These are phyloP conservation scores for Drosophila hawaiiensis DNA, from an alignment of 2,888 invertebrate genomes.

Conservation along the genomic window DNA sequence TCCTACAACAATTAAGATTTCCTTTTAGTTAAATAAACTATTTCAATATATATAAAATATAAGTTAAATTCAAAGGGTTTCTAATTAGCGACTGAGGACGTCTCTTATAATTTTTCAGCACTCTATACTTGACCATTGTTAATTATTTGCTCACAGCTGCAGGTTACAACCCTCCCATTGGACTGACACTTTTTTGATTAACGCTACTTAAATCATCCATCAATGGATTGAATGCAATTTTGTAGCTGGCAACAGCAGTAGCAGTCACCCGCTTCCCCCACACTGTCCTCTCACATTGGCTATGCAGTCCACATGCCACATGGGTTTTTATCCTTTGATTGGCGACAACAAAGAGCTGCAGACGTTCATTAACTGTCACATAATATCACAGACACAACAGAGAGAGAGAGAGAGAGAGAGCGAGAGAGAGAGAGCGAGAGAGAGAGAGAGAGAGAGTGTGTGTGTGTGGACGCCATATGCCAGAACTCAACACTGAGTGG, in stretches of 20 bases:
- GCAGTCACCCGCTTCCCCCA: not conserved
- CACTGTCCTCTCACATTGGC: slow-evolving; percentile 39
- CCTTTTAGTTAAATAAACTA: not conserved
- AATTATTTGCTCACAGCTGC: not conserved
- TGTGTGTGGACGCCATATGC: slow-evolving; percentile 52
- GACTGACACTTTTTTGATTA: slow-evolving; percentile 2
- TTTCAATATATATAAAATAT: not conserved
- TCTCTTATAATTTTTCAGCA: not conserved
- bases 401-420: not conserved
- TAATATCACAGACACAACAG: slow-evolving; percentile 46
- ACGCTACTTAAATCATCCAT: slow-evolving; percentile 39
- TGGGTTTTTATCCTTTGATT: slow-evolving; percentile 58
- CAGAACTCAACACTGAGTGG: slow-evolving; percentile 36
- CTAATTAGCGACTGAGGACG: not conserved
- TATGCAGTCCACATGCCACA: slow-evolving; percentile 59
- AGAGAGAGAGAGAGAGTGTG: not conserved
- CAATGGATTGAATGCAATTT: slow-evolving; percentile 33
- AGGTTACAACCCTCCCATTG: not conserved
- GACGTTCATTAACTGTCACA: slow-evolving; percentile 74
- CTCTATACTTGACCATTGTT: not conserved
- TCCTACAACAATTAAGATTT: not conserved
- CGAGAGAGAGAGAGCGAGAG: not conserved
- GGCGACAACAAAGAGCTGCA: slow-evolving; percentile 59
- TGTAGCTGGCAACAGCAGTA: slow-evolving; percentile 1
- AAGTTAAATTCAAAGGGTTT: not conserved